Conservation (phyloP, 2,113 vertebrate species). For the Hippocampus comes region DNA sequence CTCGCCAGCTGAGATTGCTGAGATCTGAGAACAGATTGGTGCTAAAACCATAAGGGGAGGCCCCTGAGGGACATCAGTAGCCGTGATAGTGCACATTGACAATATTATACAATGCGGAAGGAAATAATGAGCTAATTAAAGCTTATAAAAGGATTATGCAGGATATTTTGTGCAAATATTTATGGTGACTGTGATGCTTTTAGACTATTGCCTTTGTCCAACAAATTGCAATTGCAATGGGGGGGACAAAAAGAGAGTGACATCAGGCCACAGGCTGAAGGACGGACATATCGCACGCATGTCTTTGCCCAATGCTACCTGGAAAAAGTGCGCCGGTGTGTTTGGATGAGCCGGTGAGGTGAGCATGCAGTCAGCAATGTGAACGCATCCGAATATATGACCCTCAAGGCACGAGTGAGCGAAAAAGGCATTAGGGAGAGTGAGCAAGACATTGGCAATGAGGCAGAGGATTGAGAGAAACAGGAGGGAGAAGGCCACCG, state of each 20-base stretch:
- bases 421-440: conserved; percentile 33
- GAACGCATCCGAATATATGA: conserved; percentile 55
- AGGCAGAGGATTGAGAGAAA: neutral
- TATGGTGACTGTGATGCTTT: conserved; percentile 31
- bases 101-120: neutral
- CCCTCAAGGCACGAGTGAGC: conserved; percentile 42
- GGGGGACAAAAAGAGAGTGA: conserved; percentile 24
- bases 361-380: conserved; percentile 44
- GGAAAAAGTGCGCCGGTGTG: conserved; percentile 13
- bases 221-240: conserved; percentile 34
- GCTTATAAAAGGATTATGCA: neutral
- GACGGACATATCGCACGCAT: conserved; percentile 28
- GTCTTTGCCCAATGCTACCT: conserved; percentile 23
- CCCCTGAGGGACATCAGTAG: neutral
- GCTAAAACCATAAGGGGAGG: conserved; percentile 8
- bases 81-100: neutral
- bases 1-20: neutral
- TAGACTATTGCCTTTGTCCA: conserved; percentile 33
- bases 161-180: conserved; percentile 1
- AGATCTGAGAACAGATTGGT: conserved; percentile 14
- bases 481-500: neutral
- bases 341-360: conserved; percentile 54
- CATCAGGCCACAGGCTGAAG: conserved; percentile 13
- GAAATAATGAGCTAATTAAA: neutral
- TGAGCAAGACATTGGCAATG: neutral